These are phyloP conservation scores for Leptarthrus brevirostris DNA, from an alignment of 2,888 invertebrate genomes.

Conservation along the genomic window DNA sequence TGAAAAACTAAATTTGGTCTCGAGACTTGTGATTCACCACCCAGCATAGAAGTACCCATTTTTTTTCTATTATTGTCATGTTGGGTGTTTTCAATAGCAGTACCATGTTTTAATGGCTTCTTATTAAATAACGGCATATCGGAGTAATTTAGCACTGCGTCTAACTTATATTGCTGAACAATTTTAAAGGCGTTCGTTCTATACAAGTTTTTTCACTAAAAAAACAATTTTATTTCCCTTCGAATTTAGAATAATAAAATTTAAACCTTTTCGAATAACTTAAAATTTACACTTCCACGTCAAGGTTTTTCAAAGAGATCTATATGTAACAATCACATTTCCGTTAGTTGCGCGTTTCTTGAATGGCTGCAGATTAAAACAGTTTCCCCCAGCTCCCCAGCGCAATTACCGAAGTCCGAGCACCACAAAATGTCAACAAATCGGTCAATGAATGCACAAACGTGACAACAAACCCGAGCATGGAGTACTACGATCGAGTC, in stretches of 20 bases:
- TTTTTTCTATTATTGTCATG: slow-evolving; percentile 53
- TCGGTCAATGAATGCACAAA: not conserved
- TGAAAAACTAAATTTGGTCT: slow-evolving; percentile 87
- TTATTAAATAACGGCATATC: slow-evolving; percentile 56
- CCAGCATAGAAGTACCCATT: not conserved
- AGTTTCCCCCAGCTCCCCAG: too few species aligned
- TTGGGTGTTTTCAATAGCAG: slow-evolving; percentile 35
- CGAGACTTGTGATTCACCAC: slow-evolving; percentile 50
- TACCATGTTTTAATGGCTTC: slow-evolving; percentile 47
- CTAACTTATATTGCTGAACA: too few species aligned
- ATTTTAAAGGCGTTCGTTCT: too few species aligned
- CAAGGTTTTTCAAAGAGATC: too few species aligned
- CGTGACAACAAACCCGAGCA: not conserved
- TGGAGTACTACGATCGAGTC: slow-evolving; percentile 27
- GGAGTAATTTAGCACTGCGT: too few species aligned
- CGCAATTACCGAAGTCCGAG: not conserved
- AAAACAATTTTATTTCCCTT: too few species aligned
- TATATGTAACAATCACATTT: slow-evolving; percentile 6
- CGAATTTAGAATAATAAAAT: too few species aligned
- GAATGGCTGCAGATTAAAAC: not conserved
- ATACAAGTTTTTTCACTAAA: too few species aligned
- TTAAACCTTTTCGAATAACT: too few species aligned
- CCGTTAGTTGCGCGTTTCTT: not conserved
- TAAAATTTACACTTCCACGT: too few species aligned
- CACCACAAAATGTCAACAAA: too few species aligned